Percentiles rank a stretch among this genome's conserved stretches.
These are phyloP conservation scores for Neolamprologus modestus DNA, from an alignment of 2,113 vertebrate genomes.

Conservation along the genomic window DNA sequence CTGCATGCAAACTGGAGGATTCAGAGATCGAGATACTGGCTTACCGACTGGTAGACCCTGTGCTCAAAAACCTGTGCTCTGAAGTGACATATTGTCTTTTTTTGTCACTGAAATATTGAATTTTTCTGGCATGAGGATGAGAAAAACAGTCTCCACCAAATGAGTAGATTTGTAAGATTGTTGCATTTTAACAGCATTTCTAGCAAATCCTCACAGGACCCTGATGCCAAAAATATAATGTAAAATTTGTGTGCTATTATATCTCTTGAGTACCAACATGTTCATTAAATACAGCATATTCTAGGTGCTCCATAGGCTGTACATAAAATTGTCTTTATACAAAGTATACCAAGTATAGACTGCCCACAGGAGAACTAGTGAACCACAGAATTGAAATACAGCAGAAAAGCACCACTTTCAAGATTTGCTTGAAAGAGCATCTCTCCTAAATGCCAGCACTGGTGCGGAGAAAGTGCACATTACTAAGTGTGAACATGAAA, in stretches of 20 bases:
- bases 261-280: neutral
- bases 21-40: neutral
- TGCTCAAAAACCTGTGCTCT: neutral
- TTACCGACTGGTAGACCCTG: neutral
- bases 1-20: neutral
- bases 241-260: neutral
- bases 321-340: neutral
- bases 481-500: neutral
- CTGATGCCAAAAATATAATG: neutral
- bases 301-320: neutral
- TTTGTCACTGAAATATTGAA: neutral
- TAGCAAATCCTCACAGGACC: neutral
- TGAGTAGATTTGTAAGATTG: neutral
- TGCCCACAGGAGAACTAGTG: neutral
- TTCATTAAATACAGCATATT: neutral
- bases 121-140: neutral
- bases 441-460: neutral
- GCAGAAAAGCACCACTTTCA: neutral
- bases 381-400: neutral
- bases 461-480: neutral
- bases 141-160: neutral
- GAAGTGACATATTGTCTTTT: neutral
- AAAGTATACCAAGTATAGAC: neutral
- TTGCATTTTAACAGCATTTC: neutral
- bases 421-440: neutral